Evolutionary conservation across 1,140 invertebrate species (phyloP).

Genomic region (Laupala kohalensis): DNA sequence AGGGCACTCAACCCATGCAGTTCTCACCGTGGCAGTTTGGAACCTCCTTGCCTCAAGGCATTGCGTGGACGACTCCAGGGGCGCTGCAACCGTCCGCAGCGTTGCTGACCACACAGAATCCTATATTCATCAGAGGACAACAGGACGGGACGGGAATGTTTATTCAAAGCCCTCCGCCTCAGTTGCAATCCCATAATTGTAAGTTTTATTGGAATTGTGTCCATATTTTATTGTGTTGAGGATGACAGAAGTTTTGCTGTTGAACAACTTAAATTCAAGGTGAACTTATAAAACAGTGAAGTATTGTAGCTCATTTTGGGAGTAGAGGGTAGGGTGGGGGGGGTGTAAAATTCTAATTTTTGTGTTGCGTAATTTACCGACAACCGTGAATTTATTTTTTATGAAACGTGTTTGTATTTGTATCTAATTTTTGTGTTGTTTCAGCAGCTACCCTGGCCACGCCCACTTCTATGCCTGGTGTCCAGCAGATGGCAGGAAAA

Average conservation of each 20-base stretch:
- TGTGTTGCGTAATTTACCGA: too few relatives aligned
- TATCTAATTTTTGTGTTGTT: too few relatives aligned
- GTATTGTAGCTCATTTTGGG: too few relatives aligned
- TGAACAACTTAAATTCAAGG: too few relatives aligned
- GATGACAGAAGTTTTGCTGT: too few relatives aligned
- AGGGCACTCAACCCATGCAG: conserved; percentile 29
- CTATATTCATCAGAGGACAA: conserved; percentile 72
- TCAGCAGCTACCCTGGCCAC: conserved; percentile 27
- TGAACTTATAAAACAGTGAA: too few relatives aligned
- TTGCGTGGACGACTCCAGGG: conserved; percentile 36
- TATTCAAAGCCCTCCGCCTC: conserved; percentile 63
- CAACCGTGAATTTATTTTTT: too few relatives aligned
- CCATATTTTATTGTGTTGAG: too few relatives aligned
- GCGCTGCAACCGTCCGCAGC: conserved; percentile 44
- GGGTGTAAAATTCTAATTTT: too few relatives aligned
- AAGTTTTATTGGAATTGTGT: conserved; percentile 21
- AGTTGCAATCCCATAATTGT: conserved; percentile 45
- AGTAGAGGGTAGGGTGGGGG: too few relatives aligned
- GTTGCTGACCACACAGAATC: conserved; percentile 50
- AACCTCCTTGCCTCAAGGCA: conserved; percentile 46
- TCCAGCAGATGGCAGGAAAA: conserved; percentile 15
- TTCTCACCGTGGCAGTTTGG: conserved; percentile 44
- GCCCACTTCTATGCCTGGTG: conserved; percentile 5
- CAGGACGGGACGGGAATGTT: conserved; percentile 68
- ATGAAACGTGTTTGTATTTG: too few relatives aligned